Evolutionary conservation across 2,113 vertebrate species (phyloP).

Genomic region (Myodes glareolus): DNA sequence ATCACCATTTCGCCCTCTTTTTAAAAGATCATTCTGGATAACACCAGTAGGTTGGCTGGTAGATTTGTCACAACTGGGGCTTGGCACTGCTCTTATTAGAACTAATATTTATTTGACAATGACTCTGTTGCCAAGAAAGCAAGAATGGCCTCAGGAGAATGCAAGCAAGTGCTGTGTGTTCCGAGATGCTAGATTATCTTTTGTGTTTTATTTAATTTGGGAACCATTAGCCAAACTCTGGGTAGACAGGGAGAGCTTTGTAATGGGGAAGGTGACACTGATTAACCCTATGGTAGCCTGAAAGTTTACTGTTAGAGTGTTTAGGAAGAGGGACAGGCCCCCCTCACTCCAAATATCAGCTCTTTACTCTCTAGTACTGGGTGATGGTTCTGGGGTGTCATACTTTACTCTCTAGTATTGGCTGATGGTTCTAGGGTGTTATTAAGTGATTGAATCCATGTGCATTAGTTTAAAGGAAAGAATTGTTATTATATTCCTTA

Average conservation of each 20-base stretch:
- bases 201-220: constrained; percentile 71
- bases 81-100: constrained; percentile 33
- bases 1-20: not conserved
- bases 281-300: not conserved
- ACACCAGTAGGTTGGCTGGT: not conserved
- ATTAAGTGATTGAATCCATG: not conserved
- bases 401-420: not conserved
- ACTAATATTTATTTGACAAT: constrained; percentile 69
- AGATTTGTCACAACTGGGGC: constrained; percentile 23
- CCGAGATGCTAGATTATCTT: constrained; percentile 55
- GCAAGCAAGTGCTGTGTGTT: constrained; percentile 43
- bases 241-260: constrained; percentile 4
- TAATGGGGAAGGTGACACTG: not conserved
- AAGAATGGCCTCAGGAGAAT: constrained; percentile 52
- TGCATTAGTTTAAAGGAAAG: not conserved
- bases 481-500: not conserved
- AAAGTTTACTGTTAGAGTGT: not conserved
- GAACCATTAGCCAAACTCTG: constrained; percentile 51
- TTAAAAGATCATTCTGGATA: constrained; percentile 7
- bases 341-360: too few species aligned
- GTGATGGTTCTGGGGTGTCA: not conserved
- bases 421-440: not conserved
- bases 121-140: constrained; percentile 47
- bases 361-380: not conserved
- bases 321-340: not conserved